phyloP scores from a whole-genome alignment of 2,888 invertebrate species.

The Drosophila trichaetosa region DNA sequence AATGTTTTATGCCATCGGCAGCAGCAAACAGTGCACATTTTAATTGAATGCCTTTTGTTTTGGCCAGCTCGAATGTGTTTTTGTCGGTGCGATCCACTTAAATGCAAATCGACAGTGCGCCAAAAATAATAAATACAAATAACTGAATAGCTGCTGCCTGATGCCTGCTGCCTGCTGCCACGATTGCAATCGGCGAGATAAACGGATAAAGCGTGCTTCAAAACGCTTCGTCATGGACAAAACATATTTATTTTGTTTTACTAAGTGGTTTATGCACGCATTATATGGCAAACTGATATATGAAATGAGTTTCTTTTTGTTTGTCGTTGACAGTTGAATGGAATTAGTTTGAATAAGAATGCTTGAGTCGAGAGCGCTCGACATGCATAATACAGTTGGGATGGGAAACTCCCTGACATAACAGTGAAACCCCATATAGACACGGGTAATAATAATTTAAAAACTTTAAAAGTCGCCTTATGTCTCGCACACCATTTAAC shows the following conservation, averaged over 20 bases:
- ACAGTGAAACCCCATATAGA: neutral
- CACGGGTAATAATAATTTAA: neutral
- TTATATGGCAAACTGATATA: constrained; percentile 42
- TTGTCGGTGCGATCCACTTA: constrained; percentile 29
- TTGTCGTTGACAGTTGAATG: constrained; percentile 9
- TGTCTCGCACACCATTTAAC: neutral
- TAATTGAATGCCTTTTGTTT: constrained; percentile 77
- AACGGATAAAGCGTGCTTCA: constrained; percentile 32
- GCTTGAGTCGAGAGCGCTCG: neutral
- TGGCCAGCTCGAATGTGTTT: constrained; percentile 40
- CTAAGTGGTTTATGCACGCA: constrained; percentile 69
- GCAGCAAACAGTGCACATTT: constrained; percentile 64
- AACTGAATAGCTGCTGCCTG: neutral
- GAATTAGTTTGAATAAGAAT: constrained; percentile 15
- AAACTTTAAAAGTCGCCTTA: neutral
- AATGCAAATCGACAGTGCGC: constrained; percentile 41
- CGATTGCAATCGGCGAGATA: constrained; percentile 41
- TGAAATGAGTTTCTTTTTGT: constrained; percentile 15
- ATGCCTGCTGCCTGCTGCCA: neutral
- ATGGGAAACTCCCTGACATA: neutral
- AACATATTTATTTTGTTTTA: constrained; percentile 33
- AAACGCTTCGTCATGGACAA: constrained; percentile 20
- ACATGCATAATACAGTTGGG: neutral
- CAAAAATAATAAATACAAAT: constrained; percentile 15
- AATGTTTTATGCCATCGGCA: constrained; percentile 59